Percentiles rank a stretch among this genome's conserved stretches.
These are phyloP conservation scores for Augiades crinisus DNA, from an alignment of 2,888 invertebrate genomes.

Conservation along the genomic window DNA sequence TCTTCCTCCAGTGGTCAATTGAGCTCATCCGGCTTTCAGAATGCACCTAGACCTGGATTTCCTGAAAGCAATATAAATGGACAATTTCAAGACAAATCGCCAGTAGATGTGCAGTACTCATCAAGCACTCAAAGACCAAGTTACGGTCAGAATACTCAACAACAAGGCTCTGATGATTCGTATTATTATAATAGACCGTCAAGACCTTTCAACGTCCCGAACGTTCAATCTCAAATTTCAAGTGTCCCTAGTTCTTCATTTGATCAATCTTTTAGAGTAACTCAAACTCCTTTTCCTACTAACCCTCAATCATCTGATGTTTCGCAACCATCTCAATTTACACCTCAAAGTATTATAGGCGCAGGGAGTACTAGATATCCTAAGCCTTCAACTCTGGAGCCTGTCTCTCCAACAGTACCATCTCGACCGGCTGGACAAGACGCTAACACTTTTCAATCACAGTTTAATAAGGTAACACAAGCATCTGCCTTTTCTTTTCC, in stretches of 20 bases:
- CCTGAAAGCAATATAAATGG: not conserved
- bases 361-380: constrained; percentile 26
- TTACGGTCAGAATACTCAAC: constrained; percentile 37
- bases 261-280: constrained; percentile 45
- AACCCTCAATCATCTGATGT: constrained; percentile 28
- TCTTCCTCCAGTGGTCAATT: not conserved
- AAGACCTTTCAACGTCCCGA: constrained; percentile 45
- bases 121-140: constrained; percentile 40
- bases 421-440: constrained; percentile 30
- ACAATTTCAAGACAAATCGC: constrained; percentile 22
- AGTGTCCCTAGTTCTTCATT: constrained; percentile 42
- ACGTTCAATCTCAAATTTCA: constrained; percentile 33
- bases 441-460: constrained; percentile 21
- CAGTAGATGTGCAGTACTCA: constrained; percentile 34
- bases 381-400: constrained; percentile 25
- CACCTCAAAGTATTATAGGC: constrained; percentile 6
- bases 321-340: constrained; percentile 27
- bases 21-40: not conserved
- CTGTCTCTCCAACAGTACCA: constrained; percentile 28
- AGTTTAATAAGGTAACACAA: constrained; percentile 47
- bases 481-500: constrained; percentile 53
- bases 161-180: constrained; percentile 46
- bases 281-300: constrained; percentile 30
- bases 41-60: not conserved
- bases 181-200: constrained; percentile 59